These are phyloP conservation scores for Drosophila bunnanda DNA, from an alignment of 2,888 invertebrate genomes.

Conservation along the genomic window DNA sequence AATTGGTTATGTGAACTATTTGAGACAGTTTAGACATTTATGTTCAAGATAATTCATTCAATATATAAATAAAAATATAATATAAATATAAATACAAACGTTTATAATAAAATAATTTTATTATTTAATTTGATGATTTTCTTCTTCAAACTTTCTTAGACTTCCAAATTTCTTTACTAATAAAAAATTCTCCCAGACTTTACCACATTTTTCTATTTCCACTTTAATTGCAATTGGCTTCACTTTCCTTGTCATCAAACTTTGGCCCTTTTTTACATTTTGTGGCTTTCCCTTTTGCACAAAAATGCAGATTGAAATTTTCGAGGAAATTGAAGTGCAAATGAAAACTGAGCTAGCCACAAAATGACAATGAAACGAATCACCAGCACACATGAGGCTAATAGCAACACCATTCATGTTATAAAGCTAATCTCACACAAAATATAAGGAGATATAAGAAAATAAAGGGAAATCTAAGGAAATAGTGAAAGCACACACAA, in stretches of 20 bases:
- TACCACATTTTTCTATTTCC: not conserved
- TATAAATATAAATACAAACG: no score
- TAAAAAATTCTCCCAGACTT: not conserved
- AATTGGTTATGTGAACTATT: no score
- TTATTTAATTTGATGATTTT: not conserved
- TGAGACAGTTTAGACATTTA: no score
- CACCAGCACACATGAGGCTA: not conserved
- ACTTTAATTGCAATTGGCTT: not conserved
- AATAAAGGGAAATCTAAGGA: not conserved
- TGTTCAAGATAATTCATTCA: no score
- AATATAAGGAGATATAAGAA: not conserved
- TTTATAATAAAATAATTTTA: no score
- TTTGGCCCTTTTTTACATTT: not conserved
- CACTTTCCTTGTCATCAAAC: not conserved
- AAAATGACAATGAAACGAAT: constrained; percentile 35
- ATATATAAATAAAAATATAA: no score
- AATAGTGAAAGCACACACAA: not conserved
- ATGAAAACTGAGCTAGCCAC: constrained; percentile 46
- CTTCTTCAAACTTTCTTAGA: not conserved
- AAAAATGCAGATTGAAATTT: constrained; percentile 27
- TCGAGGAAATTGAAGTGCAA: constrained; percentile 29
- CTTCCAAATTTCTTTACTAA: no score
- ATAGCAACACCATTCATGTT: constrained; percentile 1
- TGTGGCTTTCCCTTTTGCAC: constrained; percentile 4
- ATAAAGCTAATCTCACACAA: constrained; percentile 15